Conservation (phyloP, 2,888 invertebrate genomes). For the Andrena chrysosceles region DNA sequence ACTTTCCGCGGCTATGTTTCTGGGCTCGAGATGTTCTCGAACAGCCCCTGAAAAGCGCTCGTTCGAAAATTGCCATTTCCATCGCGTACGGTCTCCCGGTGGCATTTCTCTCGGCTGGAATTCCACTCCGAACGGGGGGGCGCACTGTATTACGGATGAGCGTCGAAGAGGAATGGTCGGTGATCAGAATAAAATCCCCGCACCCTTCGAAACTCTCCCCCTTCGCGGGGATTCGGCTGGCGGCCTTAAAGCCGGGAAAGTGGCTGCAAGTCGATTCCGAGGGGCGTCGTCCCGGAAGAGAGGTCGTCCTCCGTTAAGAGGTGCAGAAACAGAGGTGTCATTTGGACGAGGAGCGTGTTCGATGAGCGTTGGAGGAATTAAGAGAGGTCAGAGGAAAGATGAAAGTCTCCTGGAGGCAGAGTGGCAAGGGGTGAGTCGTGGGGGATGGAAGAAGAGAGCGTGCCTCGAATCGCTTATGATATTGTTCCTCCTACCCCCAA, state of each 20-base stretch:
- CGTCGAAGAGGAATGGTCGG: conserved; percentile 41
- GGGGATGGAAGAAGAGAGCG: conserved; percentile 67
- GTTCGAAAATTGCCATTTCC: conserved; percentile 51
- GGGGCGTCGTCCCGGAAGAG: not conserved
- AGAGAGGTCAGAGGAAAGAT: conserved; percentile 60
- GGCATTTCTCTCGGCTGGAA: conserved; percentile 41
- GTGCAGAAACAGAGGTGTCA: conserved; percentile 38
- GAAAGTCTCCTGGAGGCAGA: conserved; percentile 51
- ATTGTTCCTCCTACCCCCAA: conserved; percentile 66
- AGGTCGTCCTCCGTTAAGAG: conserved; percentile 24
- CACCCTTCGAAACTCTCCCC: conserved; percentile 32
- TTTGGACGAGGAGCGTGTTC: conserved; percentile 21
- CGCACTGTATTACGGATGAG: conserved; percentile 56
- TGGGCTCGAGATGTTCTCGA: not conserved
- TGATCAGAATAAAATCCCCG: conserved; percentile 61
- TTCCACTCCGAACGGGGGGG: conserved; percentile 36
- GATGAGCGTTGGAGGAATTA: conserved; percentile 62
- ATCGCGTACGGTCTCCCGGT: conserved; percentile 20
- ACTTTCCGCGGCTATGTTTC: not conserved
- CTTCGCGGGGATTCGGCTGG: conserved; percentile 16
- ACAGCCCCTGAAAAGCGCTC: conserved; percentile 5
- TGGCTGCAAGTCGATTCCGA: conserved; percentile 15
- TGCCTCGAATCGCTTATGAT: conserved; percentile 79
- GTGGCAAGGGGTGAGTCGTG: conserved; percentile 59
- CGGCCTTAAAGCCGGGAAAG: conserved; percentile 12